A percentile compares a stretch with the other conserved stretches of the same genome.
Evolutionary conservation across 2,113 vertebrate genomes (phyloP).

Genomic region (Mirounga angustirostris): DNA sequence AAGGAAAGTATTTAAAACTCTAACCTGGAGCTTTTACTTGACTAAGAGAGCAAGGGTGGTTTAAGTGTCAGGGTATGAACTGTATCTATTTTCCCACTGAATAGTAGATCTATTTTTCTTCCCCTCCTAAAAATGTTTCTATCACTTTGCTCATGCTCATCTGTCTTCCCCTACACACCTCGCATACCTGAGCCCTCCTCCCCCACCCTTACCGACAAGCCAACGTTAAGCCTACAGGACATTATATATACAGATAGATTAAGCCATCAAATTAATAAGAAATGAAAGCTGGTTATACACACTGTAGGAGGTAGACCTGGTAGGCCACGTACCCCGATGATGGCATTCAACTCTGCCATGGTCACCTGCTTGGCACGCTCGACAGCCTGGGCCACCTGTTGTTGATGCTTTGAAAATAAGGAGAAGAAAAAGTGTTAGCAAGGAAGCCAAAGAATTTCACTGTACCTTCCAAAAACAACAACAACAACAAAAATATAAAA

Average conservation of each 20-base stretch:
- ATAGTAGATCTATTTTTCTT: neutral
- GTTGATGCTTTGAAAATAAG: constrained; percentile 93
- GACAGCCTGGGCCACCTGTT: constrained; percentile 98
- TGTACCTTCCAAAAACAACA: neutral
- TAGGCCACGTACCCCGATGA: constrained; percentile 99
- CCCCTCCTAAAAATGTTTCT: neutral
- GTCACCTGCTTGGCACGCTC: constrained; percentile 99
- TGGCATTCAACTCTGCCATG: constrained; percentile 98
- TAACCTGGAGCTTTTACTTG: neutral
- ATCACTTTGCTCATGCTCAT: neutral
- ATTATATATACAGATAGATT: constrained; percentile 54
- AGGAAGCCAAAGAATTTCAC: neutral
- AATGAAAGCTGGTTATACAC: constrained; percentile 95
- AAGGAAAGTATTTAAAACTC: neutral
- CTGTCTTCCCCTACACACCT: neutral
- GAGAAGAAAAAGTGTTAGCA: constrained; percentile 63
- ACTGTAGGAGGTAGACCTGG: constrained; percentile 96
- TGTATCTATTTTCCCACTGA: neutral
- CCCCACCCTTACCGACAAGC: neutral
- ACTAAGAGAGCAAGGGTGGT: neutral
- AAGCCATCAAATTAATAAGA: constrained; percentile 88
- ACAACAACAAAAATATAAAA: neutral
- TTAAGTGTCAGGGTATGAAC: neutral
- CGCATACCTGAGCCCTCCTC: neutral
- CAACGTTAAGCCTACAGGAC: constrained; percentile 46